phyloP scores from a whole-genome alignment of 35 echinoderm and acorn worm genomes.

The Lytechinus pictus region DNA sequence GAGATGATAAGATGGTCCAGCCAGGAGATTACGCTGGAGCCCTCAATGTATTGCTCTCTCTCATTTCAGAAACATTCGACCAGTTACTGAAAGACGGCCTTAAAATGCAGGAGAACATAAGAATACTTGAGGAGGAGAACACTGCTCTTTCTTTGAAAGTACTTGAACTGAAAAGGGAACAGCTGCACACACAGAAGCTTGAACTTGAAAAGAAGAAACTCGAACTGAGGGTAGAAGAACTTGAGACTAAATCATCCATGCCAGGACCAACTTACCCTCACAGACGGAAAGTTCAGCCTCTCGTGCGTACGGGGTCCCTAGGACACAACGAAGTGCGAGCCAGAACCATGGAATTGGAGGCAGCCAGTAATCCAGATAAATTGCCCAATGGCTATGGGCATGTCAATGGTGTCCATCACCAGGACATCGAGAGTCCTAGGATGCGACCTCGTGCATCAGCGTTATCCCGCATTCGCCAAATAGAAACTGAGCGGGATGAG shows the following conservation, averaged over 20 bases:
- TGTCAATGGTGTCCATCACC: constrained; percentile 34
- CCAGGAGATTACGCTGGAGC: constrained; percentile 73
- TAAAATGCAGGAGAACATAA: constrained; percentile 75
- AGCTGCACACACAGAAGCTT: constrained; percentile 82
- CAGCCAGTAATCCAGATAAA: background rate
- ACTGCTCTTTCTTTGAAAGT: constrained; percentile 83
- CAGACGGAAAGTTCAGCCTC: constrained; percentile 53
- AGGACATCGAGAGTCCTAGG: constrained; percentile 26
- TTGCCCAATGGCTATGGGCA: background rate
- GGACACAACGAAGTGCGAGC: constrained; percentile 57
- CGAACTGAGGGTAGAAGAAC: constrained; percentile 84
- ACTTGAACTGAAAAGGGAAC: constrained; percentile 80
- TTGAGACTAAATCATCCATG: constrained; percentile 68
- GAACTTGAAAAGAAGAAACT: constrained; percentile 90
- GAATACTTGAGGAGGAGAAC: constrained; percentile 82
- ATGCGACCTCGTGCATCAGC: constrained; percentile 50
- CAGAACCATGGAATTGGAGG: constrained; percentile 15
- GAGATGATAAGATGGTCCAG: constrained; percentile 64
- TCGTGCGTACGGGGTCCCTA: constrained; percentile 73
- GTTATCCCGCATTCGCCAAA: constrained; percentile 31
- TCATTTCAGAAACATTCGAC: constrained; percentile 78
- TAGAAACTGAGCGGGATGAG: constrained; percentile 68
- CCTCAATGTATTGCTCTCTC: constrained; percentile 62
- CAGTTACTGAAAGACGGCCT: constrained; percentile 76
- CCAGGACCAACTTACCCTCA: constrained; percentile 41